These are phyloP conservation scores for Ferrisia virgata DNA, from an alignment of 2,888 invertebrate genomes.

Conservation along the genomic window DNA sequence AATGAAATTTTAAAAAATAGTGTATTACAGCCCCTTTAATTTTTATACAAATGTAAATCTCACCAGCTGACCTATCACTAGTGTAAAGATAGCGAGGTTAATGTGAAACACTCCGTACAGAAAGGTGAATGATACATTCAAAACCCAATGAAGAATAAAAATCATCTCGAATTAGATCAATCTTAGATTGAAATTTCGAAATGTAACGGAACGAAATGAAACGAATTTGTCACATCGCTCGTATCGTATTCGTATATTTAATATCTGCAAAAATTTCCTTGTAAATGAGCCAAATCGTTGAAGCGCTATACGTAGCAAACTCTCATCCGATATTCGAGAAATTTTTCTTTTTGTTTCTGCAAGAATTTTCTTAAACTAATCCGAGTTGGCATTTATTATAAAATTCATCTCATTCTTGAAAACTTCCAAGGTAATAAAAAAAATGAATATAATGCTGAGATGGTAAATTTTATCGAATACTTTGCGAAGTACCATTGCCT, in stretches of 20 bases:
- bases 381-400: background rate
- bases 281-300: background rate
- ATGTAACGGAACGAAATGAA: background rate
- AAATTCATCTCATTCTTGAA: background rate
- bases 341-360: background rate
- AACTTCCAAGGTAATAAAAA: conserved; percentile 3
- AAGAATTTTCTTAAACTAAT: background rate
- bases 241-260: too few relatives aligned
- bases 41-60: too few relatives aligned
- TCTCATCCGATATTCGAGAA: background rate
- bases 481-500: background rate
- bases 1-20: too few relatives aligned
- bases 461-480: background rate
- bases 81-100: too few relatives aligned
- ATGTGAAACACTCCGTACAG: too few relatives aligned
- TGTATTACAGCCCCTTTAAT: too few relatives aligned
- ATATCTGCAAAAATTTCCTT: background rate
- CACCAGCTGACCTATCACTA: too few relatives aligned
- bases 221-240: background rate
- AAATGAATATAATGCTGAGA: background rate
- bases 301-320: background rate
- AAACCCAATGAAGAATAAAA: too few relatives aligned
- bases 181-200: background rate
- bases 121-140: too few relatives aligned
- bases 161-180: background rate